Evolutionary conservation across 2,113 vertebrate species (phyloP), one percentile per base, ranked within the genome.

Genomic region (Melospiza melodia): DNA sequence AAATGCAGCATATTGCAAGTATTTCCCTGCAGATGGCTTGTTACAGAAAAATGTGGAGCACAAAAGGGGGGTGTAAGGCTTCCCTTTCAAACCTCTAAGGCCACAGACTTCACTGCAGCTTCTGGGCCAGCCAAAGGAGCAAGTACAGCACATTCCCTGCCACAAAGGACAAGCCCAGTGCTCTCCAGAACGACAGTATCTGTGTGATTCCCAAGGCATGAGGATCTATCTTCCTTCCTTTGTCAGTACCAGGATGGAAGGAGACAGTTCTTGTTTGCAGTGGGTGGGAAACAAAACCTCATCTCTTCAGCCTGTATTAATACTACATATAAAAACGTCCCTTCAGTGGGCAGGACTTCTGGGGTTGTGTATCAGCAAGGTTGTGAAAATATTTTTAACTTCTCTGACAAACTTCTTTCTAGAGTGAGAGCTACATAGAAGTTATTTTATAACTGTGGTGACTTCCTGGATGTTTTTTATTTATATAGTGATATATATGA

Each of bases 71-170:
- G 1, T 31, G 1, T 12, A 54, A 81, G 10, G 21, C 30, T 31
- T 71, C 15, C 33, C 39, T 82, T 62, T 52, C 33, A 27, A 15
- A 48, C 1, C 13, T 58, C 11, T 65, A 62, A 88, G n/a, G 35
- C 41, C 44, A 49, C 10, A 54, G 63, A 49, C 7, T 69, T 48
- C 2, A 79, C 41, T 37, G 72, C 68, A 66, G 17, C 59, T 77
- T 80, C 59, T 46, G 15, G 73, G 9, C 25, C n/a, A 39, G 25
- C 2, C 69, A 81, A 81, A 77, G 35, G n/a, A 59, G n/a, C 43
- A 71, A 33, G 12, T 51, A 12, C 31, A 62, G 35, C 61, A 75
- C 0, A 0, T 48, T 68, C 15, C 27, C 30, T 2, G 1, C 19
- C 23, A 24, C 3, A 20, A 22, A 68, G 67, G 74, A 55, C 24